A percentile compares a stretch with the other conserved stretches of the same genome.
Evolutionary conservation across 2,797 vertebrate genomes (phyloP).

Genomic region (Distichodus sexfasciatus): DNA sequence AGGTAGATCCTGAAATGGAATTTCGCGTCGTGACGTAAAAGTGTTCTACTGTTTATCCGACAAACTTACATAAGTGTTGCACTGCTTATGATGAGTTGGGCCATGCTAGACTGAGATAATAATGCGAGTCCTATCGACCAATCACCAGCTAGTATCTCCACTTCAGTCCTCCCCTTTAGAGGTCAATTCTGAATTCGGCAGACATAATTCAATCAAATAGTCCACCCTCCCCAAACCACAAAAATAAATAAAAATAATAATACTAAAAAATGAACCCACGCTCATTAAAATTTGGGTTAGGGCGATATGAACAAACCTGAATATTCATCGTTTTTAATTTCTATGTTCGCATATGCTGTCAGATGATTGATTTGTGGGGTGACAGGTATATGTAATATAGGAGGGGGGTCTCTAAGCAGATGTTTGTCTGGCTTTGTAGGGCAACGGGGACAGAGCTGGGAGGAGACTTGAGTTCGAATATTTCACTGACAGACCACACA

Average conservation of each 20-base stretch:
- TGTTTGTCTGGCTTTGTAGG: constrained; percentile 8
- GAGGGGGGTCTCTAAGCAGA: constrained; percentile 1
- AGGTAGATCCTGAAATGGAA: constrained; percentile 29
- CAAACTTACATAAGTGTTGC: constrained; percentile 34
- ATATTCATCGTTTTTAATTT: not conserved
- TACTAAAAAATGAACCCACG: too few species aligned
- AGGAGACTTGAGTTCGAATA: not conserved
- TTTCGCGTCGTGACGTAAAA: constrained; percentile 27
- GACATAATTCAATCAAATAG: not conserved
- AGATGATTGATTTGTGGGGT: constrained; percentile 28
- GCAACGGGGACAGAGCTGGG: constrained; percentile 7
- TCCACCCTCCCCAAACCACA: not conserved
- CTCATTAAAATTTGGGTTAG: too few species aligned
- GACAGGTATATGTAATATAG: not conserved
- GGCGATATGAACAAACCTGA: too few species aligned
- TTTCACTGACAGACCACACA: constrained; percentile 4
- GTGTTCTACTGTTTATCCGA: constrained; percentile 3
- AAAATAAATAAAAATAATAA: too few species aligned
- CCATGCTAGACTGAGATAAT: not conserved
- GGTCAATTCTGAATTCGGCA: not conserved
- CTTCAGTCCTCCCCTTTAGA: not conserved
- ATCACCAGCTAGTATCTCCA: not conserved
- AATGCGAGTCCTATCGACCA: not conserved
- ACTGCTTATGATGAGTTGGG: not conserved
- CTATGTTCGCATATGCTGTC: not conserved